A percentile compares a stretch with the other conserved stretches of the same genome.
Conservation (phyloP, 2,113 vertebrate genomes). For the Butorides virescens region DNA sequence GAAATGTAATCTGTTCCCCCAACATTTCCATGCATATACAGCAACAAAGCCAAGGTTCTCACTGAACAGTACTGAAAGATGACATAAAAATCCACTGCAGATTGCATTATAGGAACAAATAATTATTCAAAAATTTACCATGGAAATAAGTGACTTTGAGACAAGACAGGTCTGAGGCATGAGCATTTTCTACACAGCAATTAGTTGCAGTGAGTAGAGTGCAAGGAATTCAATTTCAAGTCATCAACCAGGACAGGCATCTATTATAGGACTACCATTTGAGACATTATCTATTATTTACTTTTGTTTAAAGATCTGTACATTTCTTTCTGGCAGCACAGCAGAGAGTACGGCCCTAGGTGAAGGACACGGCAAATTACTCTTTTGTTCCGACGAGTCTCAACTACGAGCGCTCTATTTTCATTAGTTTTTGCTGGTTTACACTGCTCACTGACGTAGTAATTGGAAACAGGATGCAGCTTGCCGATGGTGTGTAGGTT, state of each 20-base stretch:
- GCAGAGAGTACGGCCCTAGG: neutral
- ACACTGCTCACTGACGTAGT: neutral
- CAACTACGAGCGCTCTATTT: neutral
- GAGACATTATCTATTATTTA: conserved; percentile 4
- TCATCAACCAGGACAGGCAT: neutral
- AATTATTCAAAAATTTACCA: neutral
- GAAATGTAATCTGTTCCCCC: neutral
- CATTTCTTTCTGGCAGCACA: neutral
- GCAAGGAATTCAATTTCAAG: conserved; percentile 28
- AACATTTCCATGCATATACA: neutral
- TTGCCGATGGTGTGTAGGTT: neutral
- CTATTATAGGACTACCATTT: neutral
- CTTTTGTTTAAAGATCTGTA: conserved; percentile 15
- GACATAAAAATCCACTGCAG: neutral
- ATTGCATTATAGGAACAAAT: neutral
- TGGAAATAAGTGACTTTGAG: conserved; percentile 8
- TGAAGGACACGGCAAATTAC: neutral
- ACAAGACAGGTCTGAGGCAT: neutral
- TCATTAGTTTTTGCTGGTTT: neutral
- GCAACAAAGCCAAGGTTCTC: neutral
- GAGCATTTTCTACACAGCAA: neutral
- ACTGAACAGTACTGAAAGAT: neutral
- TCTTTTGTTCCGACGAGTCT: neutral
- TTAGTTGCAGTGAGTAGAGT: neutral
- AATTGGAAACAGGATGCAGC: neutral